These are phyloP conservation scores for Nemapogon koenigi DNA, from an alignment of 2,888 invertebrate genomes.

Conservation along the genomic window DNA sequence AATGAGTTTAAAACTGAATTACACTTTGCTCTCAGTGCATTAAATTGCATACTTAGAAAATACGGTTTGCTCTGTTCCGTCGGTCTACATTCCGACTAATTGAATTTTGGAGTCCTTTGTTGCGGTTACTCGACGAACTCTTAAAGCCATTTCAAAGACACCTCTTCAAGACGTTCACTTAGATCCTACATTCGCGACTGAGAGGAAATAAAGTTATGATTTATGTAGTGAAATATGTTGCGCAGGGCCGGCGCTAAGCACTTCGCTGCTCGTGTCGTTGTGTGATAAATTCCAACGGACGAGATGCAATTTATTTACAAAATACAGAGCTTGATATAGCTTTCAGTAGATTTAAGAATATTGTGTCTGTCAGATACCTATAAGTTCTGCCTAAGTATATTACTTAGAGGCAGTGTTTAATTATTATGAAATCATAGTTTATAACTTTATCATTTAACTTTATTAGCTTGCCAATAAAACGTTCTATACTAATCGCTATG, in stretches of 20 bases:
- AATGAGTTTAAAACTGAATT: slow-evolving; percentile 3
- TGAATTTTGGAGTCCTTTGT: slow-evolving; percentile 55
- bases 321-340: no score
- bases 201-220: slow-evolving; percentile 64
- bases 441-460: no score
- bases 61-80: slow-evolving; percentile 28
- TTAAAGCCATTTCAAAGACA: slow-evolving; percentile 58
- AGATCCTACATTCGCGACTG: slow-evolving; percentile 37
- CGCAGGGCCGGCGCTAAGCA: slow-evolving; percentile 11
- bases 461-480: no score
- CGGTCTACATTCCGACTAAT: slow-evolving; percentile 32
- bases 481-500: no score
- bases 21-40: slow-evolving; percentile 15
- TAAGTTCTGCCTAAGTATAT: no score
- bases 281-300: slow-evolving; percentile 2
- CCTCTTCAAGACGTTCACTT: slow-evolving; percentile 26
- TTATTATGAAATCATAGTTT: no score
- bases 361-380: no score
- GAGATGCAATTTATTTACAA: slow-evolving; percentile 2
- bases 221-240: slow-evolving; percentile 60
- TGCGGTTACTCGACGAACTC: slow-evolving; percentile 42
- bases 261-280: background rate
- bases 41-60: slow-evolving; percentile 32
- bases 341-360: no score
- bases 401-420: slow-evolving; percentile 1